Percentiles rank a stretch among this genome's conserved stretches.
These are phyloP conservation scores for Epirrhoe tristata DNA, from an alignment of 2,888 invertebrate species.

Conservation along the genomic window DNA sequence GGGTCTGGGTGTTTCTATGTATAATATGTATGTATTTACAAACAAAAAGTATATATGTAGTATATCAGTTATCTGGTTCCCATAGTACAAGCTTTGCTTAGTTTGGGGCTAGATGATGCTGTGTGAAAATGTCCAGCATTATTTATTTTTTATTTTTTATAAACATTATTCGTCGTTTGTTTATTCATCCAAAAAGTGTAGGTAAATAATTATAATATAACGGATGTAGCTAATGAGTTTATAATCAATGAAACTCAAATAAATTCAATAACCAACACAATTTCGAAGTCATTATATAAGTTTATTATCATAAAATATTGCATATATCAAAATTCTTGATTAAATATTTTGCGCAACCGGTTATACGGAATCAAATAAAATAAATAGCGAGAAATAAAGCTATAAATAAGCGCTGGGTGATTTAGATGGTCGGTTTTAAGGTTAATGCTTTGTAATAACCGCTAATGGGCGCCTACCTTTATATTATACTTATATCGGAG, in stretches of 20 bases:
- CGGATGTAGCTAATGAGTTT: slow-evolving; percentile 57
- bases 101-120: too few species aligned
- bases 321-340: slow-evolving; percentile 33
- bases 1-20: too few species aligned
- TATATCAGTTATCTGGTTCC: too few species aligned
- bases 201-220: slow-evolving; percentile 36
- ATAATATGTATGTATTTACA: too few species aligned
- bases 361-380: slow-evolving; percentile 55
- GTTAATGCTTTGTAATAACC: slow-evolving; percentile 56
- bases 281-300: slow-evolving; percentile 4
- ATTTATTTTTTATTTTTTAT: background rate
- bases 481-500: slow-evolving; percentile 27
- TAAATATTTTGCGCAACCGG: slow-evolving; percentile 46
- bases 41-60: too few species aligned
- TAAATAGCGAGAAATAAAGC: slow-evolving; percentile 63
- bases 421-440: slow-evolving; percentile 56
- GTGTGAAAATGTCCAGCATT: too few species aligned
- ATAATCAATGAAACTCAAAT: slow-evolving; percentile 51
- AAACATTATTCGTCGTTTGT: background rate
- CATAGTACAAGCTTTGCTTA: too few species aligned
- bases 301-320: slow-evolving; percentile 36
- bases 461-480: slow-evolving; percentile 34
- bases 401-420: slow-evolving; percentile 61
- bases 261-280: slow-evolving; percentile 11
- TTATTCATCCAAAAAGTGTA: slow-evolving; percentile 1